Percentiles rank a stretch among this genome's conserved stretches.
Evolutionary conservation across 2,113 vertebrate genomes (phyloP).

Genomic region (Xiphophorus hellerii): DNA sequence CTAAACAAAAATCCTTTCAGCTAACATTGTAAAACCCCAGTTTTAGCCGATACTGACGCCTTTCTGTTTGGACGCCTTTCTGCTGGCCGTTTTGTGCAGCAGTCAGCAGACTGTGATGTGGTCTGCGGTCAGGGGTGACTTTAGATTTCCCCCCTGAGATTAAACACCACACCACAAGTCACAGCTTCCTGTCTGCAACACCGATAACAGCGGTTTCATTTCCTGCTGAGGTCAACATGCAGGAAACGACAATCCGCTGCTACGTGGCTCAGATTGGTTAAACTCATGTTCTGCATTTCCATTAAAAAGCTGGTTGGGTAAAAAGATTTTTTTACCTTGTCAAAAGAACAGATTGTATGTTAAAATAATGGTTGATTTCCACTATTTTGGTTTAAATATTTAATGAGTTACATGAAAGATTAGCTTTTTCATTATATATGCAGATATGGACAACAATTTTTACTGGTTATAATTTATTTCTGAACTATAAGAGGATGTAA

Average conservation of each 20-base stretch:
- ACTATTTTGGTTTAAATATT: too few species aligned
- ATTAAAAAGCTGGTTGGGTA: too few species aligned
- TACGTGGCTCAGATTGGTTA: neutral
- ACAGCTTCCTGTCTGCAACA: conserved; percentile 22
- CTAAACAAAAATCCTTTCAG: too few species aligned
- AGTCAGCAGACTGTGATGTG: conserved; percentile 24
- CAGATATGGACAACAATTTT: neutral
- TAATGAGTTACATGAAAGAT: too few species aligned
- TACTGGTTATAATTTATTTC: neutral
- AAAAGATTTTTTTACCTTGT: too few species aligned
- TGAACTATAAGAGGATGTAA: neutral
- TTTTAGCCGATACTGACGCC: neutral
- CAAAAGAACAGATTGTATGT: too few species aligned
- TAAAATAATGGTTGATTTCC: too few species aligned
- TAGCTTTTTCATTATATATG: too few species aligned
- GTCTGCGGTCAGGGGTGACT: conserved; percentile 41
- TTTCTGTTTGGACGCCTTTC: neutral
- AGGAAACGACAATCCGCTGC: conserved; percentile 18
- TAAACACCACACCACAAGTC: conserved; percentile 31
- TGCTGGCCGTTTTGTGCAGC: neutral
- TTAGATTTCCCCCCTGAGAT: conserved; percentile 42
- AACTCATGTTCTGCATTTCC: too few species aligned
- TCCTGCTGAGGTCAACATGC: conserved; percentile 13
- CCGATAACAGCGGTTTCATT: conserved; percentile 44
- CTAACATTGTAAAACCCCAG: too few species aligned